phyloP scores from a whole-genome alignment of 2,113 vertebrate species.

The Xiphorhynchus elegans region DNA sequence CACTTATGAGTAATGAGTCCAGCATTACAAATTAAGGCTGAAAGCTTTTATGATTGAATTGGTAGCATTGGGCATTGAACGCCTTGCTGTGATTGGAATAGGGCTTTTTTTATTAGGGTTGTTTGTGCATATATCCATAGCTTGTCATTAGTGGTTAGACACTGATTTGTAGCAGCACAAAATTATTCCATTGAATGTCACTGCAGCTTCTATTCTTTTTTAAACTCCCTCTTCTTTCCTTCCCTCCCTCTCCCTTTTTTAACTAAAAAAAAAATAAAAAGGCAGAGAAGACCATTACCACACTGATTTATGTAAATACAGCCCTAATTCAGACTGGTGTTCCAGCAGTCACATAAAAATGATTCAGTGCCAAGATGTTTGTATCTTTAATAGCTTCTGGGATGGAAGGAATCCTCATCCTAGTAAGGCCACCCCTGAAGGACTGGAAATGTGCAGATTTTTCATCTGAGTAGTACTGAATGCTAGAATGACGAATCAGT shows the following conservation, averaged over 20 bases:
- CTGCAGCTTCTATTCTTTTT: not conserved
- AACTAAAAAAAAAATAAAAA: not conserved
- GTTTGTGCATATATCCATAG: not conserved
- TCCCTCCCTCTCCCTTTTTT: not conserved
- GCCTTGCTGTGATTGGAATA: not conserved
- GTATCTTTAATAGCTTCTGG: slow-evolving; percentile 58
- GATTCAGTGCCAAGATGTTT: slow-evolving; percentile 19
- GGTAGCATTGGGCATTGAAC: not conserved
- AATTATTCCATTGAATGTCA: not conserved
- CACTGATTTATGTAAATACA: slow-evolving; percentile 46
- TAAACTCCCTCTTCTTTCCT: not conserved
- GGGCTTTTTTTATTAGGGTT: not conserved
- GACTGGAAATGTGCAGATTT: slow-evolving; percentile 10
- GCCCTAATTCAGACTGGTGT: slow-evolving; percentile 41
- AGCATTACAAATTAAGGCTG: not conserved
- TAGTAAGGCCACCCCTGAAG: not conserved
- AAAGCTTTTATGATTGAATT: slow-evolving; percentile 10
- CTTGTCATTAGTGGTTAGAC: not conserved
- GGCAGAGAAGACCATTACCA: not conserved
- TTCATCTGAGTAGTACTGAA: slow-evolving; percentile 11
- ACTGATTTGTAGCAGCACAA: not conserved
- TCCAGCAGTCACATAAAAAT: slow-evolving; percentile 46
- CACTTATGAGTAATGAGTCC: not conserved
- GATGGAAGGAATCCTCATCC: not conserved
- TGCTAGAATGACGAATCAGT: slow-evolving; percentile 21